phyloP scores from a whole-genome alignment of 53 echinoderm and acorn worm genomes.

The Crossaster papposus region DNA sequence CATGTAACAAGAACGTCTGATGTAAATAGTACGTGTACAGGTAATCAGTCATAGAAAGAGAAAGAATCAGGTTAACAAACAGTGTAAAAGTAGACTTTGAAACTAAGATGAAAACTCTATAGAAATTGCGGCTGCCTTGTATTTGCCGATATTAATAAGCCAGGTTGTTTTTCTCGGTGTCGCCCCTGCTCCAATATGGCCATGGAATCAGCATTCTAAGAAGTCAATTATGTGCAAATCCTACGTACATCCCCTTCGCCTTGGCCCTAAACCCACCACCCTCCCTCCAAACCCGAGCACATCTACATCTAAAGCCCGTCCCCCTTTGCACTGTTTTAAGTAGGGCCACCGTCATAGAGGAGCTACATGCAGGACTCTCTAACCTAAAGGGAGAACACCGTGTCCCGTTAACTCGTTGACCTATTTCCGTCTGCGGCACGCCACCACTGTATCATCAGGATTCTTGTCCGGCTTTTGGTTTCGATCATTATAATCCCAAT shows the following conservation, averaged over 20 bases:
- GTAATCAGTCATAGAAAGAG: neutral
- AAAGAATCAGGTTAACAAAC: conserved; percentile 48
- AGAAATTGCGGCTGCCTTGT: neutral
- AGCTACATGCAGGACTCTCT: conserved; percentile 20
- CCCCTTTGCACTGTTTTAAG: conserved; percentile 19
- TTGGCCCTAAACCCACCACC: neutral
- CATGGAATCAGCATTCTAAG: conserved; percentile 29
- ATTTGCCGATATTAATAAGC: neutral
- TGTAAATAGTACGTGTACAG: neutral
- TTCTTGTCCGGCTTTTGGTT: conserved; percentile 21
- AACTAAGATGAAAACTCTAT: neutral
- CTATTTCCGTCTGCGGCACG: conserved; percentile 18
- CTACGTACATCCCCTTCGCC: conserved; percentile 10
- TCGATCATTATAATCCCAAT: conserved; percentile 26
- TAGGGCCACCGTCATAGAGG: conserved; percentile 22
- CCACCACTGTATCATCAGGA: conserved; percentile 14
- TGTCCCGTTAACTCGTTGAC: conserved; percentile 37
- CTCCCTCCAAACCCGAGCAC: neutral
- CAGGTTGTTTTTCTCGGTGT: conserved; percentile 1
- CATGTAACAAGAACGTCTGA: neutral
- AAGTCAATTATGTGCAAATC: conserved; percentile 52
- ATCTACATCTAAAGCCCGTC: conserved; percentile 8
- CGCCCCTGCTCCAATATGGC: conserved; percentile 20
- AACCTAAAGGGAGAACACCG: neutral
- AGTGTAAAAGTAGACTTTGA: neutral